Conservation (phyloP, 1,140 invertebrate genomes). For the Aphis craccivora region DNA sequence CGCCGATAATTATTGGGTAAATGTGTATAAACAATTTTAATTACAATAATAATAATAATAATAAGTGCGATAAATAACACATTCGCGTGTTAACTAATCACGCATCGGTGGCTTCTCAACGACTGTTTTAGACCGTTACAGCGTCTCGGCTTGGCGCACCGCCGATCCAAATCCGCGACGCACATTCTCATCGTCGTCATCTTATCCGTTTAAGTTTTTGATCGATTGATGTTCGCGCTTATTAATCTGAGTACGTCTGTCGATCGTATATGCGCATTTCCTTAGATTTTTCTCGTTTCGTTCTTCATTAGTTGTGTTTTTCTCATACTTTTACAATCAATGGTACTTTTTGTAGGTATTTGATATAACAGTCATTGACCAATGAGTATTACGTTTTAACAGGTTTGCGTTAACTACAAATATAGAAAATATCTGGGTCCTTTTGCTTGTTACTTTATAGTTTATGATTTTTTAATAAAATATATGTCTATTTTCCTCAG, state of each 20-base stretch:
- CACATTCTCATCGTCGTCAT: background rate
- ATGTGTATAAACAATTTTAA: background rate
- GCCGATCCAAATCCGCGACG: too few species aligned
- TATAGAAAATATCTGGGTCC: background rate
- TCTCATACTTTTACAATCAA: background rate
- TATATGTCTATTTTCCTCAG: background rate
- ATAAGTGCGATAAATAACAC: background rate
- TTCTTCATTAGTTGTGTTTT: background rate
- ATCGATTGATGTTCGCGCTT: background rate
- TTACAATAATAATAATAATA: background rate
- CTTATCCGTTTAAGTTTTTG: background rate
- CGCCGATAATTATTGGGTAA: background rate
- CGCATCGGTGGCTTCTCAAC: background rate
- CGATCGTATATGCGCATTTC: background rate
- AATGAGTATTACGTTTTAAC: background rate
- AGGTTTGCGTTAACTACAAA: background rate
- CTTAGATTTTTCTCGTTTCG: background rate
- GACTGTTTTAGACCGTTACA: background rate
- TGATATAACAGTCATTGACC: background rate
- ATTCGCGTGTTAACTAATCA: background rate
- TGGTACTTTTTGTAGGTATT: background rate
- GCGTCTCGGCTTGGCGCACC: background rate
- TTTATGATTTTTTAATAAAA: background rate
- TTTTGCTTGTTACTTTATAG: background rate
- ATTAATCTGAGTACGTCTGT: background rate